Conservation (phyloP, 2,888 invertebrate genomes). For the Synergus laeviventris region DNA sequence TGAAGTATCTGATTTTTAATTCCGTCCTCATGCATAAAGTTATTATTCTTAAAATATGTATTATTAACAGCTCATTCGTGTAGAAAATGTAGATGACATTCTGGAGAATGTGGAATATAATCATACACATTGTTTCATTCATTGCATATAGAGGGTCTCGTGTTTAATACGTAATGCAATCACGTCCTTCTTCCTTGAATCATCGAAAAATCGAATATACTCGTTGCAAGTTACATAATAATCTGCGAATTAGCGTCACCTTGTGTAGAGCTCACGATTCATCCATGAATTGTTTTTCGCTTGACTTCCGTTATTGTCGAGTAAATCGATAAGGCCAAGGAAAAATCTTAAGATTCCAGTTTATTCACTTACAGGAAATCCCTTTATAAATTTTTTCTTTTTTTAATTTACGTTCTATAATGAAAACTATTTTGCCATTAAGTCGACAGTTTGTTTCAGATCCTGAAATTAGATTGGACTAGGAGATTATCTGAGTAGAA, state of each 20-base stretch:
- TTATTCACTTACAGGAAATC: background rate
- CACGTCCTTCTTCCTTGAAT: slow-evolving; percentile 52
- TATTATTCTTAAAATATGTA: background rate
- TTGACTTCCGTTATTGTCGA: slow-evolving; percentile 20
- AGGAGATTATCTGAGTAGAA: background rate
- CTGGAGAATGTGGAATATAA: slow-evolving; percentile 1
- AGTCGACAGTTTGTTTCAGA: too few species aligned
- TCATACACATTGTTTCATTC: background rate
- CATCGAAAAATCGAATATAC: slow-evolving; percentile 43
- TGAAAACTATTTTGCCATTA: too few species aligned
- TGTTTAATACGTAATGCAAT: slow-evolving; percentile 49
- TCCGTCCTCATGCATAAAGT: background rate
- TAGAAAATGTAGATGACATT: slow-evolving; percentile 18
- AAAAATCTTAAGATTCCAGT: slow-evolving; percentile 7
- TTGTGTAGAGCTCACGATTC: slow-evolving; percentile 44
- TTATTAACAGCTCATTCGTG: background rate
- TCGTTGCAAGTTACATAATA: slow-evolving; percentile 58
- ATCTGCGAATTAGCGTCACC: slow-evolving; percentile 53
- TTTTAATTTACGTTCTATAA: background rate
- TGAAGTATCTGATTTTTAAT: background rate
- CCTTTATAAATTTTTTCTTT: background rate
- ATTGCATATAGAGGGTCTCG: background rate
- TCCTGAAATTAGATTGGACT: background rate
- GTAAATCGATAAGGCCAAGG: slow-evolving; percentile 29
- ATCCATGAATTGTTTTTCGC: slow-evolving; percentile 25